Percentiles rank a stretch among this genome's conserved stretches.
phyloP scores from a whole-genome alignment of 2,113 vertebrate species.

The Centropus bengalensis region DNA sequence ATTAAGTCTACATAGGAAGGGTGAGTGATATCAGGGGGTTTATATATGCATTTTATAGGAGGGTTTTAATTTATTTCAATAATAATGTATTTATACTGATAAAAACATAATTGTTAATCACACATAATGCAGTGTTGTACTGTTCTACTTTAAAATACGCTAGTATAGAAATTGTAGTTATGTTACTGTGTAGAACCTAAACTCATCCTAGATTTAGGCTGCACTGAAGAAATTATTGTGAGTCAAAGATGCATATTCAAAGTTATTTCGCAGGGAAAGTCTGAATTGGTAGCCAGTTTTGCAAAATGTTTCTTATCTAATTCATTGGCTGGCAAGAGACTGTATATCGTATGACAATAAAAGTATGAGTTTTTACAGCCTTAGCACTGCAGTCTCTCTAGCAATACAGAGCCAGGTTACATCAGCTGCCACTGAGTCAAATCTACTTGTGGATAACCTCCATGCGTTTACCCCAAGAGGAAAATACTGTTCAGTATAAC shows the following conservation, averaged over 20 bases:
- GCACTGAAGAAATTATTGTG: background rate
- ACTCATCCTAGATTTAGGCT: background rate
- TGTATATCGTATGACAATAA: background rate
- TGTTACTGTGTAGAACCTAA: background rate
- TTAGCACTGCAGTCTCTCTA: background rate
- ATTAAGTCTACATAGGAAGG: background rate
- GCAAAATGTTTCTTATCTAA: background rate
- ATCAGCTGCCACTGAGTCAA: background rate
- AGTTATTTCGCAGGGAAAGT: background rate
- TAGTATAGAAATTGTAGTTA: background rate
- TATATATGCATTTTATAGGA: background rate
- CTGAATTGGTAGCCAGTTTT: background rate
- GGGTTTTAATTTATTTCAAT: background rate
- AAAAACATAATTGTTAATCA: background rate
- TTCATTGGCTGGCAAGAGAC: background rate
- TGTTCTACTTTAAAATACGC: background rate
- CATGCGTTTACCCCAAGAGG: background rate
- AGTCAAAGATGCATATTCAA: background rate
- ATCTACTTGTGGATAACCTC: conserved; percentile 15
- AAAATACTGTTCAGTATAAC: background rate
- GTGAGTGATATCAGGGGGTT: background rate
- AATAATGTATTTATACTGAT: background rate
- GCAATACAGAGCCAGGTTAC: background rate
- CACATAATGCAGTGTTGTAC: background rate
- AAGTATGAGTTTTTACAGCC: background rate